Base-by-base conservation (phyloP, 2,888 invertebrate genomes). In the Lycaena phlaeas region DNA sequence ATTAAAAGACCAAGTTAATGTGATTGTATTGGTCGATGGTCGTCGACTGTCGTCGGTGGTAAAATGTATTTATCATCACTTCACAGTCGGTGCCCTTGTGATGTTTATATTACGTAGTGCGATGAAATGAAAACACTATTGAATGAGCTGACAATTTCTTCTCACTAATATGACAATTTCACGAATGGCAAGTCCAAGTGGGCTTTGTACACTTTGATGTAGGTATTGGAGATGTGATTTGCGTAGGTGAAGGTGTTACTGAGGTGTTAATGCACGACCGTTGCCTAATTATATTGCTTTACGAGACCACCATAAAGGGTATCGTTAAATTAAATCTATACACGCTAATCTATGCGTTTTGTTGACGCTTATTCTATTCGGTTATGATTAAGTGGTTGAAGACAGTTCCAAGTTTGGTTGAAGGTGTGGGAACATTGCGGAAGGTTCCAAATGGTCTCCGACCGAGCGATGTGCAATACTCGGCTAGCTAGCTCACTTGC, bases 261-360 rank as follows among this genome's bases (percentile, higher is more conserved):
- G 62, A 81, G 76, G 81, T 81, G 79, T 74, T 82, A 81, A 82
- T 81, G 78, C 62, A 76, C 61, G 66, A 65, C 69, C 68, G 74
- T 81, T 77, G 77, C 78, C 70, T 79, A 79, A 81, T 79, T 76
- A 79, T 81, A 74, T 75, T 73, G 59, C 76, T 75, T 10, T 78
- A 71, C 68, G 66, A 68, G 70, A 65, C 67, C 60, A 65, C 66
- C 70, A 71, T 79, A 73, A 73, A 74, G 62, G 64, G 69, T 52
- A 64, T 62, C 58, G 58, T 64, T 64, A 57, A 59, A 56, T 52
- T 31, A 18, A 30, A 15, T 15, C 7, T 12, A 14, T 26, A 34
- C 22, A 3, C 22, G 22, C 22, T 22, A 12, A 22, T 14, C 18
- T 4, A 3, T 11, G 7, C 2, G 9, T 64, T 67, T 62, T 59